phyloP scores from a whole-genome alignment of 2,888 invertebrate genomes.

The Cosmorhoe ocellata region DNA sequence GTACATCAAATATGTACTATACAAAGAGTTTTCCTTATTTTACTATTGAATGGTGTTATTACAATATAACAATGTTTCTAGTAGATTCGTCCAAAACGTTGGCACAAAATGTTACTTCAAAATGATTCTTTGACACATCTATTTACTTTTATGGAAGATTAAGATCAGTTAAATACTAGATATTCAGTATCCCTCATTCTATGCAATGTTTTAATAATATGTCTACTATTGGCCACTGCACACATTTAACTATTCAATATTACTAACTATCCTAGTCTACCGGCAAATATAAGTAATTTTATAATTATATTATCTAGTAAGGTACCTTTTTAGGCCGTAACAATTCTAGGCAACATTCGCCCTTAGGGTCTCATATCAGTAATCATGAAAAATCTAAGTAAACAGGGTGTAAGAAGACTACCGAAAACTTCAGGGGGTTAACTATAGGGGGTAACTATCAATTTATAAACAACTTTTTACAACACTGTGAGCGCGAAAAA shows the following conservation, averaged over 20 bases:
- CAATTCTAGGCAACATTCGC: slow-evolving; percentile 6
- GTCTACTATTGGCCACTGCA: slow-evolving; percentile 4
- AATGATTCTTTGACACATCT: slow-evolving; percentile 10
- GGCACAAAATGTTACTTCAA: too few relatives aligned
- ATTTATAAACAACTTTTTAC: too few relatives aligned
- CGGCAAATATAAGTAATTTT: slow-evolving; percentile 10
- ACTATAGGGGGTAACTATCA: too few relatives aligned
- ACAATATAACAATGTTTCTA: too few relatives aligned
- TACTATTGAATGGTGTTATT: too few relatives aligned
- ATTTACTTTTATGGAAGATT: slow-evolving; percentile 12
- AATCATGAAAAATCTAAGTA: too few relatives aligned
- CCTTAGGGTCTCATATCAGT: not conserved
- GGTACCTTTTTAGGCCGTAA: slow-evolving; percentile 24
- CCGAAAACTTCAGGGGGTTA: too few relatives aligned
- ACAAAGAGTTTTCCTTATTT: too few relatives aligned
- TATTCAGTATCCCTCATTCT: not conserved
- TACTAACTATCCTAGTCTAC: slow-evolving; percentile 7
- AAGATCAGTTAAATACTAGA: not conserved
- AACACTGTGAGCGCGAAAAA: too few relatives aligned
- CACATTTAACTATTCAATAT: slow-evolving; percentile 3
- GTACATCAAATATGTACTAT: too few relatives aligned
- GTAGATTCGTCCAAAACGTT: too few relatives aligned
- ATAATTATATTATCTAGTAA: slow-evolving; percentile 3
- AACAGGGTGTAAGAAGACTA: too few relatives aligned
- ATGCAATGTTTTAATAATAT: not conserved